Percentiles rank a stretch among this genome's conserved stretches.
phyloP scores from a whole-genome alignment of 2,113 vertebrate species.

The Catagonus wagneri region DNA sequence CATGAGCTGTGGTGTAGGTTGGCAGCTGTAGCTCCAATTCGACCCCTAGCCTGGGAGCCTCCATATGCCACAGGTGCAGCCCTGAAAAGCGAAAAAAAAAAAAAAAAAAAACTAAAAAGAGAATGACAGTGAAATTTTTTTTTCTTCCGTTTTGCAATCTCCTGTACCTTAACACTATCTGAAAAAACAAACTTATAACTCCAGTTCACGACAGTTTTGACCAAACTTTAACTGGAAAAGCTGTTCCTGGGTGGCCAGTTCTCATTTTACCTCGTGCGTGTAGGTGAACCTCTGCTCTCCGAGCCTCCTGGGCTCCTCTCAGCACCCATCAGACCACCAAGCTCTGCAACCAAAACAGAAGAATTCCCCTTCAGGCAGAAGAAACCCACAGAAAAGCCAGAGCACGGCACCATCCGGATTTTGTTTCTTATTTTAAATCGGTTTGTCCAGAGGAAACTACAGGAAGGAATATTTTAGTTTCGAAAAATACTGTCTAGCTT shows the following conservation, averaged over 20 bases:
- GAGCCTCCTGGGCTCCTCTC: conserved; percentile 71
- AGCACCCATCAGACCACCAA: conserved; percentile 13
- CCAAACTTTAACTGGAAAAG: not conserved
- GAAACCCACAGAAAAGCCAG: not conserved
- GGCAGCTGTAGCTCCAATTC: too few species aligned
- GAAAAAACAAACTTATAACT: not conserved
- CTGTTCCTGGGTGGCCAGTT: fast-evolving
- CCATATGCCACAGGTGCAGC: too few species aligned
- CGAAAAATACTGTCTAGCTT: not conserved
- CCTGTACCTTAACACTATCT: not conserved
- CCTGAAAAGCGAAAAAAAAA: too few species aligned
- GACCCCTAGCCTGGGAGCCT: too few species aligned
- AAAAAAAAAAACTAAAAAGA: not conserved
- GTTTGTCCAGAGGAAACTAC: not conserved
- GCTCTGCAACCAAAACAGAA: not conserved
- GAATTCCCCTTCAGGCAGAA: fast-evolving
- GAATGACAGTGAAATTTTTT: not conserved
- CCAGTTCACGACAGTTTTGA: not conserved
- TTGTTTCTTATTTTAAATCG: not conserved
- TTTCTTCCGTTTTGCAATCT: not conserved
- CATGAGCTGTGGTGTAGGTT: too few species aligned
- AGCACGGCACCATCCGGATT: fast-evolving
- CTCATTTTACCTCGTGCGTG: conserved; percentile 88
- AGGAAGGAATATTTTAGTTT: not conserved
- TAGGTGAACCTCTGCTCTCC: conserved; percentile 86